Conservation (phyloP, 2,797 vertebrate species). For the Alcedo quadribrachys region DNA sequence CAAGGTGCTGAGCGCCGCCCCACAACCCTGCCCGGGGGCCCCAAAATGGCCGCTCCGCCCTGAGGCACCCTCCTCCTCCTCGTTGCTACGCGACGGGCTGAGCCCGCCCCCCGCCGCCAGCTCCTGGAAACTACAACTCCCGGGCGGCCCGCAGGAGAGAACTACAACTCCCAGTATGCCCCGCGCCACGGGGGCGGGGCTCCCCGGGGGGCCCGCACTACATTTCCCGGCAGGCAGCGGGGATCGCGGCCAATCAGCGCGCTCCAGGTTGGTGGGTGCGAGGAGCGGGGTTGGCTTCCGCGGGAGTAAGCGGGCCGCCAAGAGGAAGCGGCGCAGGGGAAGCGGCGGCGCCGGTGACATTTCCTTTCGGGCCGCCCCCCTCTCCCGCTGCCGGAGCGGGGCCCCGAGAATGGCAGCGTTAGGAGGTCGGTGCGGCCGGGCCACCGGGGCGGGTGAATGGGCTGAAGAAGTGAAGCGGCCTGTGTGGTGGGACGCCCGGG, state of each 20-base stretch:
- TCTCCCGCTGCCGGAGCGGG: conserved; percentile 72
- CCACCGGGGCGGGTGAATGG: not conserved
- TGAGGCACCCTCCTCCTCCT: not conserved
- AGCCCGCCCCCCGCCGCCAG: not conserved
- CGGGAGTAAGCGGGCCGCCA: conserved; percentile 52
- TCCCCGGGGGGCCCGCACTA: not conserved
- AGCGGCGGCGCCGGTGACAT: conserved; percentile 63
- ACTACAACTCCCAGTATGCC: conserved; percentile 11
- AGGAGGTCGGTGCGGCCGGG: conserved; percentile 77
- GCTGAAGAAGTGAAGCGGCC: not conserved
- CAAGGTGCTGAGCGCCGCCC: rapidly evolving
- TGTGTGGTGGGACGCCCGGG: not conserved
- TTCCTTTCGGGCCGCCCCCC: conserved; percentile 70
- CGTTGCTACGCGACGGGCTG: not conserved
- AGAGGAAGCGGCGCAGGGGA: conserved; percentile 56
- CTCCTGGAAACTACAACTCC: not conserved
- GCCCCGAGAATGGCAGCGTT: conserved; percentile 80
- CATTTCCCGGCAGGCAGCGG: conserved; percentile 58
- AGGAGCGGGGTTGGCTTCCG: conserved; percentile 57
- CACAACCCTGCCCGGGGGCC: rapidly evolving
- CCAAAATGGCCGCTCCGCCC: conserved; percentile 26
- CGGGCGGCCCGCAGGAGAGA: rapidly evolving
- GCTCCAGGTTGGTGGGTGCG: not conserved
- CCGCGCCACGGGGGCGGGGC: rapidly evolving
- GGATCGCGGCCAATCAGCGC: rapidly evolving